These are phyloP conservation scores for Genyomyrus donnyi DNA, from an alignment of 2,113 vertebrate species.

Conservation along the genomic window DNA sequence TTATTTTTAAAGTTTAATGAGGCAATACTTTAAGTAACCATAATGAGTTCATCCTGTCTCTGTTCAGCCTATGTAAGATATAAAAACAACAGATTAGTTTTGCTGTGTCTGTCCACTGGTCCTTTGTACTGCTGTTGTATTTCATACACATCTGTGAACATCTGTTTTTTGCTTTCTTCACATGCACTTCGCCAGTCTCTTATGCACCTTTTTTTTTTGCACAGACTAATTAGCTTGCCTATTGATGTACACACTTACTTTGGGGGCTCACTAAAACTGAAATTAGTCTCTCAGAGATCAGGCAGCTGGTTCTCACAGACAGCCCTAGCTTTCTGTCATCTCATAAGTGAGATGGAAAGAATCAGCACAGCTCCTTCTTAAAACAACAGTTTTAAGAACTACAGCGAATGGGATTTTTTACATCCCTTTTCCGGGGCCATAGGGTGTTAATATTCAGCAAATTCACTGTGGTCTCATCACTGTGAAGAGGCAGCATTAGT, in stretches of 20 bases:
- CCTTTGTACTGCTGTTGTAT: background rate
- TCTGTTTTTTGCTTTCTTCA: background rate
- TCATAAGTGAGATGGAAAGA: background rate
- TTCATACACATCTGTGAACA: background rate
- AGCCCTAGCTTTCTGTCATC: background rate
- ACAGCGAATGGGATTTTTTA: background rate
- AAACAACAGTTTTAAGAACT: background rate
- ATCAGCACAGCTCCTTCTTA: background rate
- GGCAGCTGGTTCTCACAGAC: background rate
- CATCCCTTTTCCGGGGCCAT: background rate
- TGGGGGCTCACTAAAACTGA: background rate
- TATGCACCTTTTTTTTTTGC: background rate
- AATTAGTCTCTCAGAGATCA: conserved; percentile 1
- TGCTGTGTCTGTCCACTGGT: background rate
- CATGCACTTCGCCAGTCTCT: background rate
- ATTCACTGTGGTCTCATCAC: background rate
- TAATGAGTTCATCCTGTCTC: background rate
- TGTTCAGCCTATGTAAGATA: background rate
- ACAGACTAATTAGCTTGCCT: background rate
- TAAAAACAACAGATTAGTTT: background rate
- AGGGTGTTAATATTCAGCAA: background rate
- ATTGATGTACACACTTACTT: background rate
- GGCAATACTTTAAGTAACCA: background rate
- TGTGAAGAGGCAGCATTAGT: background rate
- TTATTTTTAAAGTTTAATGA: background rate